These are phyloP conservation scores for Polia nebulosa DNA, from an alignment of 2,888 invertebrate species.

Conservation along the genomic window DNA sequence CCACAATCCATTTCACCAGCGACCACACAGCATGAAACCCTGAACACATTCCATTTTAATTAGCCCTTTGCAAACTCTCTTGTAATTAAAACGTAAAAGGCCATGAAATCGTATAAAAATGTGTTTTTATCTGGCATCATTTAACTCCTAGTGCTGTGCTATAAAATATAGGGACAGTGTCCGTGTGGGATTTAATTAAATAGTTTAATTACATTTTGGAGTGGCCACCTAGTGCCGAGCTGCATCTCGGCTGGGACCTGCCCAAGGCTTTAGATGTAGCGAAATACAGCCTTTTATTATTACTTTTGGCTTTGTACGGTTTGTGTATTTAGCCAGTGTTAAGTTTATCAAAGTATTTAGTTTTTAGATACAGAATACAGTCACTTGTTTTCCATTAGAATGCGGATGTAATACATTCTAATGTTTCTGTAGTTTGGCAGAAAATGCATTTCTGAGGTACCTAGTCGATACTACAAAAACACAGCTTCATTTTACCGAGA, in stretches of 20 bases:
- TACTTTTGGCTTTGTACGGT: too few species aligned
- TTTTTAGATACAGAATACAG: too few species aligned
- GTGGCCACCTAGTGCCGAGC: conserved; percentile 54
- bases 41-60: conserved; percentile 37
- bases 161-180: conserved; percentile 52
- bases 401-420: too few species aligned
- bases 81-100: conserved; percentile 35
- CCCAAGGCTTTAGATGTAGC: conserved; percentile 49
- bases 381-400: too few species aligned
- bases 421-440: too few species aligned
- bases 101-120: conserved; percentile 46
- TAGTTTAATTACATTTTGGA: conserved; percentile 78
- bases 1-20: conserved; percentile 41
- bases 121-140: conserved; percentile 57
- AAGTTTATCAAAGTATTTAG: too few species aligned
- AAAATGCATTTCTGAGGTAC: too few species aligned
- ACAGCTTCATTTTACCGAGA: too few species aligned
- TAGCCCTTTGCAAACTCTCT: conserved; percentile 26
- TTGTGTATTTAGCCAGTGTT: too few species aligned
- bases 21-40: conserved; percentile 34
- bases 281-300: too few species aligned
- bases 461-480: too few species aligned
- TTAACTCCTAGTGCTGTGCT: conserved; percentile 43
- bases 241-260: conserved; percentile 19
- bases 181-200: conserved; percentile 73